Evolutionary conservation across 2,113 vertebrate species (phyloP), one percentile per base, ranked within the genome.

Genomic region (Apteryx owenii): DNA sequence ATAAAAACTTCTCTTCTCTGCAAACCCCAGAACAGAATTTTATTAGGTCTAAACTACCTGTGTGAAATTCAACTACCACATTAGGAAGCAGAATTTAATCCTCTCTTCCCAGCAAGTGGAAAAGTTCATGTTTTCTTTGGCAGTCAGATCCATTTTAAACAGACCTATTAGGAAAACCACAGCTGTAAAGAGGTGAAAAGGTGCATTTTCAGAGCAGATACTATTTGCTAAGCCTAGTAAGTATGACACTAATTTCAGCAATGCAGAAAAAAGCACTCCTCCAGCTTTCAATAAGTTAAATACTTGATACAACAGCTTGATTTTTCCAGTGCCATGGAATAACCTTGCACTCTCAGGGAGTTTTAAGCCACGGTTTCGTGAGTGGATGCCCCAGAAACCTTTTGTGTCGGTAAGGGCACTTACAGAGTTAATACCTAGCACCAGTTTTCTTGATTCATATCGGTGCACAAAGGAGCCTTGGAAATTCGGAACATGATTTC

Each of bases 101-200:
- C 76, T 71, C 70, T 94, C 80, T 96, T 91, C 91, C 93, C 94
- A 95, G 76, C 26, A 10, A 77, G 77, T 82, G 88, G 71, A 89
- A 96, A n/a, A 83, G 40, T 1, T 33, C 54, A 66, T 91, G 61
- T 96, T 97, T 97, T 86, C 76, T 94, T 92, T 97, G 95, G 91
- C 93, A 91, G 36, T 2, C 23, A 10, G 31, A 44, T 81, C 89
- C 85, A 18, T 79, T 98, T 96, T 90, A 90, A 86, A 94, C 81
- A 88, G 77, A 64, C 21, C n/a, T n/a, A 36, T 73, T 68, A 91
- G 66, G 92, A 94, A 97, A 97, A 88, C 85, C 89, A 73, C 89
- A 91, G 87, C 8, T 38, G 90, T 76, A 81, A 0, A 72, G 79
- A 90, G 89, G 81, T 83, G 76, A 91, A 94, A 91, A 95, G n/a